phyloP scores from a whole-genome alignment of 2,888 invertebrate genomes.

The Julus scandinavius region DNA sequence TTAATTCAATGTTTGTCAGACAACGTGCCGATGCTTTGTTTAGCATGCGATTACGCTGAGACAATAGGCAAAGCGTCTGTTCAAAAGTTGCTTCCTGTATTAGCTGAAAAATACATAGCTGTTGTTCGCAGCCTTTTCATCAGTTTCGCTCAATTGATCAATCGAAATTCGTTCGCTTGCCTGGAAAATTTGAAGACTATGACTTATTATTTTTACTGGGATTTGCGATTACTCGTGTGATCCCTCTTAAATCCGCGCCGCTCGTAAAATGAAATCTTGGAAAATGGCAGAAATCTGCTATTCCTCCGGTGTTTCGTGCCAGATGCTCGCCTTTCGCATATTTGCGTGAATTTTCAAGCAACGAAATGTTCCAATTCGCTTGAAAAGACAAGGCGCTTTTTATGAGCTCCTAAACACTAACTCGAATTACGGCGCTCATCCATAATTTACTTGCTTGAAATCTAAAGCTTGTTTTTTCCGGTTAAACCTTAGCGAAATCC shows the following conservation, averaged over 20 bases:
- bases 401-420: conserved; percentile 13
- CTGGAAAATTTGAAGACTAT: background rate
- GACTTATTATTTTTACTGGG: conserved; percentile 18
- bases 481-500: background rate
- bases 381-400: conserved; percentile 10
- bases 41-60: too few species aligned
- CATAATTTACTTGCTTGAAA: conserved; percentile 10
- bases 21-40: too few species aligned
- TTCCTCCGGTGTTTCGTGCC: conserved; percentile 2
- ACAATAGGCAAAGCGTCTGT: too few species aligned
- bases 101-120: too few species aligned
- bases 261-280: background rate
- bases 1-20: too few species aligned
- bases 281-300: background rate
- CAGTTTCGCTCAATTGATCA: background rate
- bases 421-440: conserved; percentile 15
- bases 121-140: background rate
- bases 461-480: background rate
- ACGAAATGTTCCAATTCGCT: background rate
- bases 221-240: background rate
- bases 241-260: background rate
- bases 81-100: too few species aligned
- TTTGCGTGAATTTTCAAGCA: conserved; percentile 3
- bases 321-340: conserved; percentile 6
- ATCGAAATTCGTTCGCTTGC: background rate